Evolutionary conservation across 1,140 invertebrate genomes (phyloP), one percentile per base, ranked within the genome.

Genomic region (Centruroides vittatus): DNA sequence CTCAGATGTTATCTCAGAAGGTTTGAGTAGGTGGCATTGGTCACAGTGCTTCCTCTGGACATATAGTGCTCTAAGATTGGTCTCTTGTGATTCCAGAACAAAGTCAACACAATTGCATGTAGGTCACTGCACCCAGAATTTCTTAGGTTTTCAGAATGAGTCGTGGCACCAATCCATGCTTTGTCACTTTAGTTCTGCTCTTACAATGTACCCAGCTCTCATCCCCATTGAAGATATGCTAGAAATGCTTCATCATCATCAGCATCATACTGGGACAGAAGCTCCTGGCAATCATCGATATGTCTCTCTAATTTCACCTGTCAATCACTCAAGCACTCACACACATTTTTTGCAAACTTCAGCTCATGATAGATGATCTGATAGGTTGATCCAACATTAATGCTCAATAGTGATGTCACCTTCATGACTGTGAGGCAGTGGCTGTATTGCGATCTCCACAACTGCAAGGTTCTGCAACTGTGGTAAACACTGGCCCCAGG

Each of bases 381-480:
- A 57, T 57, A 36, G 56, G 34, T n/a, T 57, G 35, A 57, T 57
- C 35, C 46, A 57, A 57, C 35, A 57, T 41, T 57, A 46, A 57
- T 57, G 4, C 47, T 5, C 35, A 57, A 13, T 57, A 57, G 46
- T 57, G 3, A 57, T 46, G 56, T 10, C 56, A 57, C 47, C 47
- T 47, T 6, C 3, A 47, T 47, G 36, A 57, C 41, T 35, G 41
- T 47, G 56, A 41, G 12, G 36, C 34, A 34, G 13, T 57, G 46
- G 10, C 56, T 41, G 3, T 47, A 57, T 57, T 36, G 10, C 41
- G 5, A n/a, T 47, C 35, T 57, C 36, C 6, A 57, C n/a, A 36
- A 12, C 34, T 55, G 2, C 12, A n/a, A 35, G 6, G 23, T 34
- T 34, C 54, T 34, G n/a, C 3, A 6, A 41, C 8, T 41, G 36